phyloP scores from a whole-genome alignment of 1,140 invertebrate species.

The Ostrea denselamellosa region DNA sequence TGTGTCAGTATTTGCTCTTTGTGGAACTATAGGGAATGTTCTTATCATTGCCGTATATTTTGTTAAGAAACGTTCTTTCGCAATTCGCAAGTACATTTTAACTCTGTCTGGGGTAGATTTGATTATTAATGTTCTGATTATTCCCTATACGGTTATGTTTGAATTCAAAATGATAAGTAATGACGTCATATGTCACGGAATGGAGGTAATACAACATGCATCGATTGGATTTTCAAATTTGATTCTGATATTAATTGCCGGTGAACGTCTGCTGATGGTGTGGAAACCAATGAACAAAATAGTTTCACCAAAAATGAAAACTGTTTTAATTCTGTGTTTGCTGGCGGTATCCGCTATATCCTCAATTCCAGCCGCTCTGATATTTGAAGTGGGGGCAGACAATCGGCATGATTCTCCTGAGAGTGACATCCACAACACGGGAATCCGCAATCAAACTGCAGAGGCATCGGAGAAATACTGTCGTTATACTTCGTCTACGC shows the following conservation, averaged over 20 bases:
- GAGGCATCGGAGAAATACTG: neutral
- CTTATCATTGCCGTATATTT: neutral
- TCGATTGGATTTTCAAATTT: constrained; percentile 27
- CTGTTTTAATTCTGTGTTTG: neutral
- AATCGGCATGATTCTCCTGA: neutral
- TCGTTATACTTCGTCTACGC: neutral
- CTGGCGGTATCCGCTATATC: neutral
- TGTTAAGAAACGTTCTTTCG: neutral
- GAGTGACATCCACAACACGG: neutral
- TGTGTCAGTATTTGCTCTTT: neutral
- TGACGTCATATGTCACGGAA: constrained; percentile 44
- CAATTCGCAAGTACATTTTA: neutral
- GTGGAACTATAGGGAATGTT: neutral
- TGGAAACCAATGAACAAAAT: neutral
- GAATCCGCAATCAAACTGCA: too few species aligned
- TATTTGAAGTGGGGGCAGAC: neutral
- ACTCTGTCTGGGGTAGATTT: neutral
- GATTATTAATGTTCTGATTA: neutral
- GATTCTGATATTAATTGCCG: neutral
- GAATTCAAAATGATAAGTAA: constrained; percentile 39
- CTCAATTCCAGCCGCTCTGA: neutral
- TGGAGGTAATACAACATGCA: constrained; percentile 39
- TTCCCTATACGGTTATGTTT: constrained; percentile 28
- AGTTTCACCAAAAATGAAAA: neutral
- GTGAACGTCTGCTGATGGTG: neutral